A percentile compares a stretch with the other conserved stretches of the same genome.
These are phyloP conservation scores for Neosilurus mollespiculum DNA, from an alignment of 2,797 vertebrate species.

Conservation along the genomic window DNA sequence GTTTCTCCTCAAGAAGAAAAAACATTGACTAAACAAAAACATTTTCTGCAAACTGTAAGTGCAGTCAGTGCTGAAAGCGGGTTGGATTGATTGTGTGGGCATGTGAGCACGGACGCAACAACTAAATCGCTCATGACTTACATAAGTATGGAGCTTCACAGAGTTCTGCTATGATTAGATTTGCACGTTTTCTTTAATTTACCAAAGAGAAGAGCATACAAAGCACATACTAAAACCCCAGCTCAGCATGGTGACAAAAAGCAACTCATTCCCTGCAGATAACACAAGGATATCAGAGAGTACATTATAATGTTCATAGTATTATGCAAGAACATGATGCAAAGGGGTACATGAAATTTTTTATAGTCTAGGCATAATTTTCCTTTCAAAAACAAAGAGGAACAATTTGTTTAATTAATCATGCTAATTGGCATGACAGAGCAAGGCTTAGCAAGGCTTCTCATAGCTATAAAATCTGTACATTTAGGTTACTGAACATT, in stretches of 20 bases:
- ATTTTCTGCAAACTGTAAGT: too few relatives aligned
- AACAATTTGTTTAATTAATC: neutral
- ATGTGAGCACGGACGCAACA: too few relatives aligned
- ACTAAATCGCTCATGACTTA: too few relatives aligned
- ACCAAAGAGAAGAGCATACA: too few relatives aligned
- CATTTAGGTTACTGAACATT: neutral
- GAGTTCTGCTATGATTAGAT: neutral
- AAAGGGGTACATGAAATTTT: neutral
- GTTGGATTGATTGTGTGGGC: too few relatives aligned
- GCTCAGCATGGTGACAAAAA: neutral
- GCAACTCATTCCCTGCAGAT: neutral
- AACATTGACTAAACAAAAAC: too few relatives aligned
- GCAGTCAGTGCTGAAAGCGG: too few relatives aligned
- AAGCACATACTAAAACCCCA: neutral
- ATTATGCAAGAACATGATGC: neutral
- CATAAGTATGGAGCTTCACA: too few relatives aligned
- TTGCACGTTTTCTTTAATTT: neutral
- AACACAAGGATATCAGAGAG: neutral
- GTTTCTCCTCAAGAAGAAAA: too few relatives aligned
- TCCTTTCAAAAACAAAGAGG: neutral
- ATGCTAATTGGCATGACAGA: neutral
- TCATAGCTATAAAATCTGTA: neutral
- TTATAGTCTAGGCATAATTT: neutral
- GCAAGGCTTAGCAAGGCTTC: neutral
- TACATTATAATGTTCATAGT: neutral